phyloP scores from a whole-genome alignment of 2,888 invertebrate genomes.

The Conus canariensis region DNA sequence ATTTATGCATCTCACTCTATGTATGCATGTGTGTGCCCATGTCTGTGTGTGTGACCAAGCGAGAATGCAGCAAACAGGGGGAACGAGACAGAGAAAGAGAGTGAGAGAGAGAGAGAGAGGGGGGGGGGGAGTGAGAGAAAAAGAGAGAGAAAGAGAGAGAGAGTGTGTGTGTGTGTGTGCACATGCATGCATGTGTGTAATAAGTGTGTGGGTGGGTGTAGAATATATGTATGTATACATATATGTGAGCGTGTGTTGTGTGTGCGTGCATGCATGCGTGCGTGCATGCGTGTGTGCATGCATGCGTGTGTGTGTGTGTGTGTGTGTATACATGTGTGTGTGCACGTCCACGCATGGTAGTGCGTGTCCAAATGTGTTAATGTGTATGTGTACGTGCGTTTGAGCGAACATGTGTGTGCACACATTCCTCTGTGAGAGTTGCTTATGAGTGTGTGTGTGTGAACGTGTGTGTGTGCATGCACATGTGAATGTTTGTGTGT shows the following conservation, averaged over 20 bases:
- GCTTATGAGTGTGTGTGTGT: no score
- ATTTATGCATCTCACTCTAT: no score
- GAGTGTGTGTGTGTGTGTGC: no score
- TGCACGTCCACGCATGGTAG: not conserved
- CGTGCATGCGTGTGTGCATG: not conserved
- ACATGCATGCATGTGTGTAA: not conserved
- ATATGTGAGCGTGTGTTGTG: not conserved
- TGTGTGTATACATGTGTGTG: conserved; percentile 2
- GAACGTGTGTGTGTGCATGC: no score
- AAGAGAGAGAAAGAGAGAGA: no score
- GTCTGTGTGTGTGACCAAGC: no score
- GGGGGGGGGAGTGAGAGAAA: not conserved
- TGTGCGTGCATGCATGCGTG: conserved; percentile 9
- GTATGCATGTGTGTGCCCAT: no score
- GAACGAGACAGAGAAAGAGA: not conserved
- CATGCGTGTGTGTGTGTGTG: conserved; percentile 1
- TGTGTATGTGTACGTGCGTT: conserved; percentile 2
- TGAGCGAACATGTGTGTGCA: not conserved
- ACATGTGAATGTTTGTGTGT: no score
- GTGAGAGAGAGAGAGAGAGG: not conserved
- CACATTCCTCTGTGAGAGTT: no score
- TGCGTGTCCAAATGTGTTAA: not conserved
- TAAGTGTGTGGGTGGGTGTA: not conserved
- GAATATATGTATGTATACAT: not conserved
- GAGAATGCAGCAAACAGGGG: no score